Percentiles rank a stretch among this genome's conserved stretches.
phyloP scores from a whole-genome alignment of 1,140 invertebrate species.

The Odontomachus brunneus region DNA sequence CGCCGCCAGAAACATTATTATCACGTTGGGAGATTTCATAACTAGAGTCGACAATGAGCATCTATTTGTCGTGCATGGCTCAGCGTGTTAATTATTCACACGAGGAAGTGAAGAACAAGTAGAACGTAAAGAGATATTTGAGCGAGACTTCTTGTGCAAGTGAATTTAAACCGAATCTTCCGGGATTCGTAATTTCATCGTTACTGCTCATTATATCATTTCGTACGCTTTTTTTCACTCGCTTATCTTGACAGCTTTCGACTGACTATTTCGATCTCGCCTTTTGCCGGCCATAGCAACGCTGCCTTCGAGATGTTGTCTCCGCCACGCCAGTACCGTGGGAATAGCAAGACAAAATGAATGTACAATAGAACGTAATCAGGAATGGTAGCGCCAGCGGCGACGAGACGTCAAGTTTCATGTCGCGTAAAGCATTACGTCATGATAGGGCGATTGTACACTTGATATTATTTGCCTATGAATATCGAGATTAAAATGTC shows the following conservation, averaged over 20 bases:
- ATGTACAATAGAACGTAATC: neutral
- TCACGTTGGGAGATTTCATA: neutral
- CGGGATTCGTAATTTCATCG: slow-evolving; percentile 38
- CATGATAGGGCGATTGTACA: slow-evolving; percentile 19
- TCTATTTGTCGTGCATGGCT: no score
- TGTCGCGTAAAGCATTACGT: slow-evolving; percentile 43
- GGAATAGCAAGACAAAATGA: slow-evolving; percentile 33
- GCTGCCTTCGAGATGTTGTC: slow-evolving; percentile 15
- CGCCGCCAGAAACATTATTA: neutral
- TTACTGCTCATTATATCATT: slow-evolving; percentile 42
- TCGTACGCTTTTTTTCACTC: slow-evolving; percentile 2
- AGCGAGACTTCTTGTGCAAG: slow-evolving; percentile 4
- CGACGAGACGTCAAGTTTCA: slow-evolving; percentile 37
- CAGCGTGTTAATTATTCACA: neutral
- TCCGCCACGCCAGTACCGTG: slow-evolving; percentile 46
- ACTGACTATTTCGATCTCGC: neutral
- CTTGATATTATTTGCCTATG: slow-evolving; percentile 23
- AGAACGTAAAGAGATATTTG: neutral
- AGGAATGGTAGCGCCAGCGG: slow-evolving; percentile 23
- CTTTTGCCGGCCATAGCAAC: neutral
- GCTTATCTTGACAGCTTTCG: slow-evolving; percentile 5
- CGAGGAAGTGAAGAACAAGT: slow-evolving; percentile 10
- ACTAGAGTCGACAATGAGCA: no score
- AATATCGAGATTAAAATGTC: slow-evolving; percentile 37
- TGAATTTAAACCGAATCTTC: slow-evolving; percentile 12